Percentiles rank a stretch among this genome's conserved stretches.
Evolutionary conservation across 2,888 invertebrate genomes (phyloP).

Genomic region (Gymnocheta viridis): DNA sequence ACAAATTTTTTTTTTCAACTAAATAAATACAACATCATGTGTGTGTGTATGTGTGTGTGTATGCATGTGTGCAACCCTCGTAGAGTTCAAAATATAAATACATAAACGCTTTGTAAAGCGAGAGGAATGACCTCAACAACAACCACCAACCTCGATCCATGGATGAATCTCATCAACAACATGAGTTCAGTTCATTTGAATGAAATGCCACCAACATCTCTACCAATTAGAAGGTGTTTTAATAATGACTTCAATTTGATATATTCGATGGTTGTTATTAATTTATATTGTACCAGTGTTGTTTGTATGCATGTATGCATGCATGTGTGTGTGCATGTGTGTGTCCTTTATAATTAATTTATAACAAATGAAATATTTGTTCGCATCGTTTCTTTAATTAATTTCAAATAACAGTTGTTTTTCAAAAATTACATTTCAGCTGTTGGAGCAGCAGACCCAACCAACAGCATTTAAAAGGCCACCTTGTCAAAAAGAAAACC

Average conservation of each 20-base stretch:
- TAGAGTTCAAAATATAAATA: slow-evolving; percentile 41
- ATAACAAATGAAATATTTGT: slow-evolving; percentile 34
- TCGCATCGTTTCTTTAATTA: slow-evolving; percentile 51
- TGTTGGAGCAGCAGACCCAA: slow-evolving; percentile 29
- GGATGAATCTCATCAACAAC: slow-evolving; percentile 13
- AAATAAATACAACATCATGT: slow-evolving; percentile 72
- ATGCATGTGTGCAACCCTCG: slow-evolving; percentile 66
- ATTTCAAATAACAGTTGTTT: slow-evolving; percentile 53
- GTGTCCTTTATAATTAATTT: slow-evolving; percentile 52
- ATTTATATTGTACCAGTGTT: background rate
- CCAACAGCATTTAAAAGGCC: background rate
- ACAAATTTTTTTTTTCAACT: slow-evolving; percentile 75
- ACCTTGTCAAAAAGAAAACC: background rate
- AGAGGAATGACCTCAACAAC: slow-evolving; percentile 19
- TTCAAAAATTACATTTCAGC: slow-evolving; percentile 64
- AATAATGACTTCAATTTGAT: slow-evolving; percentile 59
- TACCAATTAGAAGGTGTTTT: slow-evolving; percentile 65
- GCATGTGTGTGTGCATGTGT: background rate
- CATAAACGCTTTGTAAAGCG: slow-evolving; percentile 14
- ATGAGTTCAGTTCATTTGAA: slow-evolving; percentile 12
- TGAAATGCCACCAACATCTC: slow-evolving; percentile 59
- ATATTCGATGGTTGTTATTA: background rate
- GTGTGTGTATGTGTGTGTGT: too few relatives aligned
- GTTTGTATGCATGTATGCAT: background rate
- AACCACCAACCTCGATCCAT: slow-evolving; percentile 8